A percentile compares a stretch with the other conserved stretches of the same genome.
phyloP scores from a whole-genome alignment of 1,140 invertebrate genomes.

The Drosophila chauvacae region DNA sequence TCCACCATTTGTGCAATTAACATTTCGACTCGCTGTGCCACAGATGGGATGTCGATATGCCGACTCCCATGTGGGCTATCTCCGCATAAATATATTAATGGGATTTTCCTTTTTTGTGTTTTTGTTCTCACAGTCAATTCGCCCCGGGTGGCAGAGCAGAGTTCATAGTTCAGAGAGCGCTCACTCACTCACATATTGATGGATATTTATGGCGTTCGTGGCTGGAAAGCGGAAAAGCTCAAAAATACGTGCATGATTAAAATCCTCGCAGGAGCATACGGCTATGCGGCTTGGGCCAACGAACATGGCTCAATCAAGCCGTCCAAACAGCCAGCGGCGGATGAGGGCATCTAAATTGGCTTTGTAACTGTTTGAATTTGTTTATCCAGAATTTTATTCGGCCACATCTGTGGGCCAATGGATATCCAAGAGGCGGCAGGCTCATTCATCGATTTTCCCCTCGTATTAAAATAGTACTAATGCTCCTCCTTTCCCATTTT shows the following conservation, averaged over 20 bases:
- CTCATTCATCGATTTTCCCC: constrained; percentile 40
- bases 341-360: constrained; percentile 34
- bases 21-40: background rate
- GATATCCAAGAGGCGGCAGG: constrained; percentile 2
- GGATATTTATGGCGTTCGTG: constrained; percentile 52
- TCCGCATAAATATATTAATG: constrained; percentile 35
- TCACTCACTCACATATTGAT: constrained; percentile 46
- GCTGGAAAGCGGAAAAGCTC: constrained; percentile 49
- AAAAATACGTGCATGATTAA: constrained; percentile 52
- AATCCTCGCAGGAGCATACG: constrained; percentile 29
- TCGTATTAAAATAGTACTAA: background rate
- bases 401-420: constrained; percentile 24
- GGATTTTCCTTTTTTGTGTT: background rate
- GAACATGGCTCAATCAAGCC: constrained; percentile 60
- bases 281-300: constrained; percentile 41
- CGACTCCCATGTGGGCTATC: constrained; percentile 13
- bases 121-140: constrained; percentile 5
- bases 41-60: constrained; percentile 4
- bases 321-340: constrained; percentile 41
- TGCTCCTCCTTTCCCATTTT: background rate
- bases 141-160: constrained; percentile 5
- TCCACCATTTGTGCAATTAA: constrained; percentile 23
- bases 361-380: constrained; percentile 50
- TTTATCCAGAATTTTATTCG: constrained; percentile 51
- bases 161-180: constrained; percentile 31